phyloP scores from a whole-genome alignment of 1,140 invertebrate species.

The Eumeta japonica region DNA sequence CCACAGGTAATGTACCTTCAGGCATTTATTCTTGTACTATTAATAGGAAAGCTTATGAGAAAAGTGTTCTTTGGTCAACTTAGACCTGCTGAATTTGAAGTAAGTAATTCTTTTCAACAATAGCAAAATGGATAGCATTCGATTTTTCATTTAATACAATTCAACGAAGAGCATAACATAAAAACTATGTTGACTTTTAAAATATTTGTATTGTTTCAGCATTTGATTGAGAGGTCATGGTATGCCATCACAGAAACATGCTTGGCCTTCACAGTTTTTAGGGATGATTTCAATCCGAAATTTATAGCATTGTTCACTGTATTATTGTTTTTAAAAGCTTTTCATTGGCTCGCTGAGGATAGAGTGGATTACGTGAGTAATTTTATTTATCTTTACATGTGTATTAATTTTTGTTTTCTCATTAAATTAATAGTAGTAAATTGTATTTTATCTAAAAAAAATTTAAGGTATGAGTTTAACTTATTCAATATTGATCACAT shows the following conservation, averaged over 20 bases:
- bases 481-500: too few relatives aligned
- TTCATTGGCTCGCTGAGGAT: slow-evolving; percentile 99
- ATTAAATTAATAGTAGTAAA: slow-evolving; percentile 3
- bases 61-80: slow-evolving; percentile 97
- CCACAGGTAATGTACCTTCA: slow-evolving; percentile 97
- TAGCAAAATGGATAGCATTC: too few relatives aligned
- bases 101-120: slow-evolving; percentile 55
- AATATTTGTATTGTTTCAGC: slow-evolving; percentile 64
- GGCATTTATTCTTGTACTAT: slow-evolving; percentile 92
- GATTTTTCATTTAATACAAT: too few relatives aligned
- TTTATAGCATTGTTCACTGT: slow-evolving; percentile 98
- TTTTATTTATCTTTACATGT: slow-evolving; percentile 9
- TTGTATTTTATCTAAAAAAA: too few relatives aligned
- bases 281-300: slow-evolving; percentile 98
- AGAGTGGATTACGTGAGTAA: slow-evolving; percentile 95
- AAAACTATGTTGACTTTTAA: background rate
- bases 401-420: background rate
- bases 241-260: slow-evolving; percentile 99
- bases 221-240: slow-evolving; percentile 97
- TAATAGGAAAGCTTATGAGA: slow-evolving; percentile 91
- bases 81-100: slow-evolving; percentile 95
- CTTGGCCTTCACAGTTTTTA: slow-evolving; percentile 97
- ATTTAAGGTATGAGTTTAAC: too few relatives aligned
- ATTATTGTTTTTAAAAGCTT: slow-evolving; percentile 96
- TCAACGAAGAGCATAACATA: slow-evolving; percentile 1